These are phyloP conservation scores for Leontocebus nigricollis DNA, from an alignment of 2,797 vertebrate species.

Conservation along the genomic window DNA sequence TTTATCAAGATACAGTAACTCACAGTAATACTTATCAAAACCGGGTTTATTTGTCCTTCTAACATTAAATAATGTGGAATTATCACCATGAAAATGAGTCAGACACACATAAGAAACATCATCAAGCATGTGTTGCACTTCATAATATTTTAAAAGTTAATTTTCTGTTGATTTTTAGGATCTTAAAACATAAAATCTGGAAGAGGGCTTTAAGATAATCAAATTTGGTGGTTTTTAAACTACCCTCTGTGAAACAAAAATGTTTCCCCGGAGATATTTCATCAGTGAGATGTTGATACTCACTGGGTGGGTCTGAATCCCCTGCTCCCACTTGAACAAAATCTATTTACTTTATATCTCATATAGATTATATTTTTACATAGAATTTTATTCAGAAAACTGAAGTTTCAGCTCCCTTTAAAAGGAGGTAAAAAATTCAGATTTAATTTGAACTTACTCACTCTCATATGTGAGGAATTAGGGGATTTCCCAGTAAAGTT, in stretches of 20 bases:
- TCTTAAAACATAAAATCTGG: neutral
- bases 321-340: neutral
- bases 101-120: neutral
- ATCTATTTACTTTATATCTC: neutral
- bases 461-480: neutral
- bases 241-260: neutral
- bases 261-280: neutral
- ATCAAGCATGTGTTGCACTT: neutral
- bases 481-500: neutral
- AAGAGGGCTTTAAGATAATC: neutral
- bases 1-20: neutral
- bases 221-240: neutral
- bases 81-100: neutral
- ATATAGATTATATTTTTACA: neutral
- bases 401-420: neutral
- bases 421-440: neutral
- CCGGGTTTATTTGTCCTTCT: neutral
- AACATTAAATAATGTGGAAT: conserved; percentile 2
- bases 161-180: neutral
- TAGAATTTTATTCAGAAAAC: neutral
- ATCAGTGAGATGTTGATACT: neutral
- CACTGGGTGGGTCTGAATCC: no score
- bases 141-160: neutral
- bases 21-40: neutral
- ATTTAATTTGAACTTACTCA: neutral